phyloP scores from a whole-genome alignment of 2,888 invertebrate species.

The Zaprionus obscuricornis region DNA sequence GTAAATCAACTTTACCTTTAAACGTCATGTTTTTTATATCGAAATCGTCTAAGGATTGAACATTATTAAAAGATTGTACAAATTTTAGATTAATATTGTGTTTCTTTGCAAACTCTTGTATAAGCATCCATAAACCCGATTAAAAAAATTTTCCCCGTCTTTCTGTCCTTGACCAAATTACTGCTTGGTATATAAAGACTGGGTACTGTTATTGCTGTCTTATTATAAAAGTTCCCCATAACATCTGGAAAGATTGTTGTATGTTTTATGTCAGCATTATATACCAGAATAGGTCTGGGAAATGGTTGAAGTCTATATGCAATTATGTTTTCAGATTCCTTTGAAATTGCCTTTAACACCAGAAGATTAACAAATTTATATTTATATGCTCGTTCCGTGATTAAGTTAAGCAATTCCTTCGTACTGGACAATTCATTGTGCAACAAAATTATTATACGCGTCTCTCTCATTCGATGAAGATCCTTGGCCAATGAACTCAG shows the following conservation, averaged over 20 bases:
- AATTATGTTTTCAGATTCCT: background rate
- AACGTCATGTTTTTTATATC: background rate
- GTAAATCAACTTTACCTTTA: conserved; percentile 14
- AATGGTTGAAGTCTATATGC: conserved; percentile 27
- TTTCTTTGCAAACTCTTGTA: conserved; percentile 7
- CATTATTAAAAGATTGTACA: background rate
- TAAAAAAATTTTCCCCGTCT: background rate
- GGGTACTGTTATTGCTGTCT: background rate
- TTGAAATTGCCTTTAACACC: background rate
- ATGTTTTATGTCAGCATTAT: background rate
- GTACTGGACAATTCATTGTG: background rate
- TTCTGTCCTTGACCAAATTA: background rate
- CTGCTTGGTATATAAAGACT: background rate
- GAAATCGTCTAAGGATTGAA: background rate
- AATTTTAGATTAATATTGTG: conserved; percentile 17
- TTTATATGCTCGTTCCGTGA: background rate
- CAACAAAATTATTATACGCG: conserved; percentile 27
- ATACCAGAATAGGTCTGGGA: conserved; percentile 8
- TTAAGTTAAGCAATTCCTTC: background rate
- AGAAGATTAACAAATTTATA: conserved; percentile 20
- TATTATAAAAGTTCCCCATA: conserved; percentile 3
- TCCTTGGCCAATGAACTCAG: conserved; percentile 14
- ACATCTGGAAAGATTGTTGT: background rate
- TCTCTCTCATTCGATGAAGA: conserved; percentile 23
- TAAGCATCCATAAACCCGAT: background rate